Evolutionary conservation across 2,797 vertebrate species (phyloP), one percentile per base, ranked within the genome.

Genomic region (Myotis daubentonii): DNA sequence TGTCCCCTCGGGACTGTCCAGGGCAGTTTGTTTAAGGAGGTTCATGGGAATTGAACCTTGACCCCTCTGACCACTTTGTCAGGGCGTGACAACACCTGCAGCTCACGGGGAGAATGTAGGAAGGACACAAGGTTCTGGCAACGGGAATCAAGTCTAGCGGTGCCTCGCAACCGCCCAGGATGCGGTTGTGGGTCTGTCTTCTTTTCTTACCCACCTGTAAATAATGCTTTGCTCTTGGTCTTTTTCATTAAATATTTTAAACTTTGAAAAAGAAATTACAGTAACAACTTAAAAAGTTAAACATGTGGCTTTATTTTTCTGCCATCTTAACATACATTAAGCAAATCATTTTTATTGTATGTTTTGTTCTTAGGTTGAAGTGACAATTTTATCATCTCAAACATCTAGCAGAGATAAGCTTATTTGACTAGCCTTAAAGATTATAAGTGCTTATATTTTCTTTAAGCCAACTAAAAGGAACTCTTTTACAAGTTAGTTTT

Each of bases 201-300:
- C 20, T 85, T 89, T 94, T 95, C 75, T 80, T 89, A 91, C 16
- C 60, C 41, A 47, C 1, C 0, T 97, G 97, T 97, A 97, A 95
- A 97, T 97, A 97, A 68, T 60, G 62, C 38, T 36, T 87, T 78
- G 60, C 28, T 82, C 0, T 28, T 12, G 28, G 72, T 68, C 30
- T 97, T 97, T 97, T 96, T 89, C 93, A 97, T 95, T 97, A 97
- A 97, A 96, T 17, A 1, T 80, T 83, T 30, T 28, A 38, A 70
- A 62, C 10, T 89, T 87, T 93, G 94, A 7, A 41, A 41, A 72
- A 72, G 62, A 90, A 74, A 62, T 49, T n/a, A 90, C 53, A 81
- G 23, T 36, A 28, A 19, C 38, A 70, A 78, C 2, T 20, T 70
- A 53, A 74, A 74, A 38, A n/a, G 55, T 82, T 22, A 60, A 16